These are phyloP conservation scores for Phrixothrix hirtus DNA, from an alignment of 2,888 invertebrate genomes.

Conservation along the genomic window DNA sequence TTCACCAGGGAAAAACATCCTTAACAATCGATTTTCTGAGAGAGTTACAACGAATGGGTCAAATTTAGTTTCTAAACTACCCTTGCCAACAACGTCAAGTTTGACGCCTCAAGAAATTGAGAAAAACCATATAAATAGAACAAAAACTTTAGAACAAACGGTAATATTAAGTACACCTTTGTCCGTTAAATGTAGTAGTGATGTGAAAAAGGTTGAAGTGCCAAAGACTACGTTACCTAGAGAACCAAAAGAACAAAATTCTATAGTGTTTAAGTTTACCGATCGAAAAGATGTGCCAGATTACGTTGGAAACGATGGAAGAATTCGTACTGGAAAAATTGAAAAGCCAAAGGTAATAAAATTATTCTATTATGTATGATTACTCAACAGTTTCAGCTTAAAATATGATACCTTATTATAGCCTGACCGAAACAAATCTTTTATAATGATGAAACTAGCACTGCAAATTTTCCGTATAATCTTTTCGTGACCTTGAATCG, in stretches of 20 bases:
- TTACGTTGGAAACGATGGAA: conserved; percentile 89
- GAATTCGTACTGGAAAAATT: conserved; percentile 68
- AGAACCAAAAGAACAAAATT: conserved; percentile 57
- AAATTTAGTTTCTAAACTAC: conserved; percentile 25
- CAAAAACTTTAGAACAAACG: conserved; percentile 63
- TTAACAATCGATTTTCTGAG: conserved; percentile 7
- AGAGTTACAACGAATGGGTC: conserved; percentile 13
- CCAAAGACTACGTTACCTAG: conserved; percentile 46
- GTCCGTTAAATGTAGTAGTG: conserved; percentile 45
- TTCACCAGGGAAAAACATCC: conserved; percentile 10
- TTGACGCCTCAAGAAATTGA: conserved; percentile 68
- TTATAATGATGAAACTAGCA: too few relatives aligned
- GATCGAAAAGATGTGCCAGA: conserved; percentile 84
- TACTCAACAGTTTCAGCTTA: too few relatives aligned
- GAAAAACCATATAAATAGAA: conserved; percentile 70
- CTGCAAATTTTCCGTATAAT: too few relatives aligned
- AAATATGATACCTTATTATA: too few relatives aligned
- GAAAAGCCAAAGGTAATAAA: conserved; percentile 78
- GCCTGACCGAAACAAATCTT: too few relatives aligned
- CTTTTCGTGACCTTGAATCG: too few relatives aligned
- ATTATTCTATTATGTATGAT: too few relatives aligned
- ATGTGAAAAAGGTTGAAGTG: conserved; percentile 30
- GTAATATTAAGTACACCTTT: conserved; percentile 50
- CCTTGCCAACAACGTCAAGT: conserved; percentile 58
- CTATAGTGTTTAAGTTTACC: conserved; percentile 87